Conservation (phyloP, 2,888 invertebrate species). For the Phyto melanocephala region DNA sequence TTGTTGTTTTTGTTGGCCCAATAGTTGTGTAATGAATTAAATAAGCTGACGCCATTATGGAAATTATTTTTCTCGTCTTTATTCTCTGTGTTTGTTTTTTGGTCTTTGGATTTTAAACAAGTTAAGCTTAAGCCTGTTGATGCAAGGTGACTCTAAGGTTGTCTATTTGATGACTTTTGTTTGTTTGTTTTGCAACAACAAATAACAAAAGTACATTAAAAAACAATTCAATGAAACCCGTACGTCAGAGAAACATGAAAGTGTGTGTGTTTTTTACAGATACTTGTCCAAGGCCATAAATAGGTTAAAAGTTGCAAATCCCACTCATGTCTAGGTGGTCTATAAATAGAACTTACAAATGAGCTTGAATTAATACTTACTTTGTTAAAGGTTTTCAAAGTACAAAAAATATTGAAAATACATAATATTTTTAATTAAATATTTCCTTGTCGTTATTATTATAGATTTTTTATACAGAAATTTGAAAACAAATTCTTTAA, state of each 20-base stretch:
- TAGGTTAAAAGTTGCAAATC: conserved; percentile 2
- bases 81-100: background rate
- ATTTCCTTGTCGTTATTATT: background rate
- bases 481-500: conserved; percentile 26
- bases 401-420: background rate
- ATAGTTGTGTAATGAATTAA: conserved; percentile 59
- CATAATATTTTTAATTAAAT: background rate
- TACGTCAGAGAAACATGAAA: background rate
- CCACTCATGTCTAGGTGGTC: background rate
- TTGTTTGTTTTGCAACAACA: background rate
- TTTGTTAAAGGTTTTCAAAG: background rate
- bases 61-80: conserved; percentile 25
- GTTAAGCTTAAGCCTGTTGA: conserved; percentile 27
- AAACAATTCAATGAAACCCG: background rate
- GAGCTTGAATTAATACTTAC: too few relatives aligned
- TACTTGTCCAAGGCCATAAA: conserved; percentile 5
- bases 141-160: conserved; percentile 28
- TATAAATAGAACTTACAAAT: background rate
- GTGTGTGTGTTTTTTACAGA: background rate
- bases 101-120: background rate
- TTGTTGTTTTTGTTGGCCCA: conserved; percentile 40
- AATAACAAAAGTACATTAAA: background rate
- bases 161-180: background rate
- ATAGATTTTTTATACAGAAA: background rate
- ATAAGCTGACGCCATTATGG: conserved; percentile 54